A percentile compares a stretch with the other conserved stretches of the same genome.
These are phyloP conservation scores for Salvelinus alpinus DNA, from an alignment of 2,113 vertebrate species.

Conservation along the genomic window DNA sequence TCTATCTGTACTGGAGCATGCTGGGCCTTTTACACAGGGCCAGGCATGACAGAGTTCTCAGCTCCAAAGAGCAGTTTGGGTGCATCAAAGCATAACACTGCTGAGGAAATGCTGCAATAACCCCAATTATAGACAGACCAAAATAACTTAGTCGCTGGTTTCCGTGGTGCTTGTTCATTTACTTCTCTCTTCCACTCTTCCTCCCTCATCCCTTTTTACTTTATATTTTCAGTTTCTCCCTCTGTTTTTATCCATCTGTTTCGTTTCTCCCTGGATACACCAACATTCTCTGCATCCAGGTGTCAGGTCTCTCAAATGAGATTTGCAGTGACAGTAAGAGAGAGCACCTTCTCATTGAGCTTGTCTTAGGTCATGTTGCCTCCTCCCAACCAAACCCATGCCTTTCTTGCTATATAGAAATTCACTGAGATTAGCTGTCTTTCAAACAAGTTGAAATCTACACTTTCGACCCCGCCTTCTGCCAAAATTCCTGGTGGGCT, in stretches of 20 bases:
- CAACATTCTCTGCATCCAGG: background rate
- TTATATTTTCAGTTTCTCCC: background rate
- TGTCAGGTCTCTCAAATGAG: background rate
- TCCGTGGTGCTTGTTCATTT: slow-evolving; percentile 4
- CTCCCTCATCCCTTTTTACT: background rate
- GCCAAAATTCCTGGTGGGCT: slow-evolving; percentile 44
- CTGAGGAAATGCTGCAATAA: slow-evolving; percentile 22
- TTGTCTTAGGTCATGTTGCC: background rate
- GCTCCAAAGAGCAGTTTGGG: slow-evolving; percentile 19
- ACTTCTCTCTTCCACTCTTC: background rate
- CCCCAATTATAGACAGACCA: slow-evolving; percentile 28
- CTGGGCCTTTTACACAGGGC: slow-evolving; percentile 25
- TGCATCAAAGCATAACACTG: slow-evolving; percentile 22
- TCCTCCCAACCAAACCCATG: slow-evolving; percentile 12
- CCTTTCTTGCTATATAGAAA: slow-evolving; percentile 46
- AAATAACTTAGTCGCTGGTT: slow-evolving; percentile 12
- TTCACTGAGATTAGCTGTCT: slow-evolving; percentile 27
- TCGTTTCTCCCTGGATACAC: slow-evolving; percentile 3
- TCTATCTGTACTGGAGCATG: slow-evolving; percentile 36
- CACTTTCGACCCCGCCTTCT: slow-evolving; percentile 45
- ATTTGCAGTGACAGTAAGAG: background rate
- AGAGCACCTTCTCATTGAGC: background rate
- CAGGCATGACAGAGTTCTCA: slow-evolving; percentile 30
- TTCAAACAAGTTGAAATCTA: slow-evolving; percentile 44
- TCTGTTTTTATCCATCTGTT: background rate